Evolutionary conservation across 2,888 invertebrate species (phyloP), one percentile per base, ranked within the genome.

Genomic region (Ichneumon xanthorius): DNA sequence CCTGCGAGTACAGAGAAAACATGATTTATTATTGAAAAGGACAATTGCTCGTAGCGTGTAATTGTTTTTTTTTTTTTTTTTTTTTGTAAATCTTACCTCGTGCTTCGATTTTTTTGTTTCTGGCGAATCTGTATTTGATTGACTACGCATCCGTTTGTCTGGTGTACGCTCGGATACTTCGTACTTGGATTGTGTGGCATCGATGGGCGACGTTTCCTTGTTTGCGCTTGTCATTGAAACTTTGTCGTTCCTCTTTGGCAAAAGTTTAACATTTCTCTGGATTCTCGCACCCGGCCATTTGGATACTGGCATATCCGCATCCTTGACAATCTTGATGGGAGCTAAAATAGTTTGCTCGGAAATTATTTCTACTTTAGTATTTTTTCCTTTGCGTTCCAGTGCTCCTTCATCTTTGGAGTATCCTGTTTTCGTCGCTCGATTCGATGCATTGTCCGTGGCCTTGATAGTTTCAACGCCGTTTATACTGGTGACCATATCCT

Each of bases 241-340:
- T 75, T 89, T 92, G 30, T 92, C 91, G 22, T 80, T 90, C 78
- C 92, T 89, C 83, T 92, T 92, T n/a, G 93, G 93, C 82, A 93
- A 82, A 61, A 92, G 86, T 80, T 93, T 93, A 3, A 93, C 92
- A 67, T 93, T 94, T 7, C 93, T 89, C 68, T 93, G 92, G 73
- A 94, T 93, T 19, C 93, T 90, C 45, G 91, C 80, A 11, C 92
- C 92, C 1, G 90, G 89, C 91, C 92, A 92, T 76, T 91, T 91
- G 0, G 88, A 75, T 4, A 82, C 82, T 76, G 88, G 86, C 45
- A 75, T 71, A 22, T 83, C 86, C 14, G 75, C 75, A n/a, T 88
- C 88, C 63, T 87, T 90, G 1, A 92, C 72, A 73, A 93, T 90
- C 86, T 91, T 92, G 2, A 93, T 90, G 48, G 87, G 90, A 33